Percentiles rank a stretch among this genome's conserved stretches.
These are phyloP conservation scores for Dermochelys coriacea DNA, from an alignment of 2,797 vertebrate species.

Conservation along the genomic window DNA sequence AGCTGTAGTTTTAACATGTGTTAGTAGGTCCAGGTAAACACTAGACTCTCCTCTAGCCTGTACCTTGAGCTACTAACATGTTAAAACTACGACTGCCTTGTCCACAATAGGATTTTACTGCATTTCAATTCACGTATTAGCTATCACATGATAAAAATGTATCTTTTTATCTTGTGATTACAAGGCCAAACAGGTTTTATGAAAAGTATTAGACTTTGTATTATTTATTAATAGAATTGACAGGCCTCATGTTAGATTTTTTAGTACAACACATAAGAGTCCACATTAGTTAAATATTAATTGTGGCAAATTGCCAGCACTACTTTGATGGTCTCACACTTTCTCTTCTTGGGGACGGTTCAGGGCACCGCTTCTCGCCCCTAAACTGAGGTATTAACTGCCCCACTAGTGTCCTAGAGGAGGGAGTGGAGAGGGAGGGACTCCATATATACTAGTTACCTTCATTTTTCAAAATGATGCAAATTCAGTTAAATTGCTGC, in stretches of 20 bases:
- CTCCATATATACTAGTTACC: background rate
- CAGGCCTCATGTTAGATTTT: background rate
- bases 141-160: background rate
- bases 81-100: constrained; percentile 5
- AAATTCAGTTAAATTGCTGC: constrained; percentile 5
- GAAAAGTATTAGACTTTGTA: background rate
- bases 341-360: no score
- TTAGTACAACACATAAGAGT: background rate
- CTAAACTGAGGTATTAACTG: no score
- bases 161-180: background rate
- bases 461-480: background rate
- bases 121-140: background rate
- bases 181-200: background rate
- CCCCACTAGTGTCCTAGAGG: no score
- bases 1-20: background rate
- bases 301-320: no score
- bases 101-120: constrained; percentile 10
- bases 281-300: background rate
- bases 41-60: background rate
- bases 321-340: no score
- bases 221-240: background rate
- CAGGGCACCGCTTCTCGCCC: no score
- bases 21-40: background rate
- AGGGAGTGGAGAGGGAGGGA: no score
- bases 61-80: background rate